Conservation (phyloP, 2,888 invertebrate genomes). For the Conus canariensis region DNA sequence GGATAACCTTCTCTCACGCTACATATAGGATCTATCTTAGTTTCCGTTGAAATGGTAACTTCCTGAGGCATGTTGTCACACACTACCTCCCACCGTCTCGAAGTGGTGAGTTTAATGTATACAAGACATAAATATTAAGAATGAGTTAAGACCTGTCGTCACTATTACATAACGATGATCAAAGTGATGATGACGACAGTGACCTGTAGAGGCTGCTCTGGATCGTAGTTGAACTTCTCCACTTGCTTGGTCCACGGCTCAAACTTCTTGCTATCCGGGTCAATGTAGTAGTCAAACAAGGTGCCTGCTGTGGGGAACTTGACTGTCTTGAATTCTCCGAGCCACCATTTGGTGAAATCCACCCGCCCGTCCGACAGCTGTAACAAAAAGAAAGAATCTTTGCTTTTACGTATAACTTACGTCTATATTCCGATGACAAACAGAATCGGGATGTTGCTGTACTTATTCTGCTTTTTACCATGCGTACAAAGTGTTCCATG, state of each 20-base stretch:
- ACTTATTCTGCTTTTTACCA: no score
- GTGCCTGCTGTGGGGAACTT: conserved; percentile 96
- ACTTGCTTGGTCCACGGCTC: conserved; percentile 93
- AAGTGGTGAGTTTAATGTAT: no score
- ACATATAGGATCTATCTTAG: not conserved
- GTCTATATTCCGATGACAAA: no score
- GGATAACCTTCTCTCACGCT: not conserved
- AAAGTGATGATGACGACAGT: not conserved
- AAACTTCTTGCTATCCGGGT: conserved; percentile 92
- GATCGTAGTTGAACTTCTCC: conserved; percentile 93
- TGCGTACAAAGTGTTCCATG: not conserved
- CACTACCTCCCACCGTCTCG: no score
- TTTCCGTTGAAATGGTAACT: no score
- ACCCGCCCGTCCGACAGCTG: conserved; percentile 92
- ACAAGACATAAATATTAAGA: no score
- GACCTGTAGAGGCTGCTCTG: conserved; percentile 93
- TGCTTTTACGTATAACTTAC: not conserved
- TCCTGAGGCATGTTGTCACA: no score
- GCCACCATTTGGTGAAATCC: conserved; percentile 98
- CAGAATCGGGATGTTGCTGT: no score
- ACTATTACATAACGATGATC: no score
- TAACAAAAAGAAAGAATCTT: not conserved
- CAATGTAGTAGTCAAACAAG: conserved; percentile 95
- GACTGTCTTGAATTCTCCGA: conserved; percentile 95
- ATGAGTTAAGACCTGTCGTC: no score